Conservation (phyloP, 2,888 invertebrate genomes). For the Agrochola circellaris region DNA sequence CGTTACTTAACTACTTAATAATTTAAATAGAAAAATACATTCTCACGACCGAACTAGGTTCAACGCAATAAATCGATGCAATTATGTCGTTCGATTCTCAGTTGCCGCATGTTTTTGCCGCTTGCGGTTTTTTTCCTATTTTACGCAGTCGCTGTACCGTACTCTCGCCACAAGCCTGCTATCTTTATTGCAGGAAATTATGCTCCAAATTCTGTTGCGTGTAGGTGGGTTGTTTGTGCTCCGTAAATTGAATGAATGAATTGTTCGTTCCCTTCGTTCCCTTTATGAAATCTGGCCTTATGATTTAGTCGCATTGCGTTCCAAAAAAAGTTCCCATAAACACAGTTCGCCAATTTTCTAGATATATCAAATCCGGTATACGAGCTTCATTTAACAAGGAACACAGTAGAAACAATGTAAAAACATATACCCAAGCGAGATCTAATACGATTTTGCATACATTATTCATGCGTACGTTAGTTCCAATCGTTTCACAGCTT, state of each 20-base stretch:
- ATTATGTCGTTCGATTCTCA: conserved; percentile 66
- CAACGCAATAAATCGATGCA: conserved; percentile 66
- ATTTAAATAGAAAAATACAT: conserved; percentile 69
- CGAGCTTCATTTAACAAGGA: conserved; percentile 56
- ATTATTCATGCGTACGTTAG: conserved; percentile 65
- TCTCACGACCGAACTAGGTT: conserved; percentile 70
- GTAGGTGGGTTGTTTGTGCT: conserved; percentile 48
- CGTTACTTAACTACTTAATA: conserved; percentile 69
- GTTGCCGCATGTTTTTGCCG: conserved; percentile 51
- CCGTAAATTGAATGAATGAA: conserved; percentile 41
- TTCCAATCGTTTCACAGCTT: conserved; percentile 70
- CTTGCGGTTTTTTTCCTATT: conserved; percentile 55
- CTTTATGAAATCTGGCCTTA: not conserved
- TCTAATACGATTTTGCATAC: conserved; percentile 61
- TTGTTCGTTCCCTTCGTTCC: conserved; percentile 32
- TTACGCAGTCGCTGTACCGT: conserved; percentile 51
- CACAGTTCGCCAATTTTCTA: not conserved
- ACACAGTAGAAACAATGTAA: conserved; percentile 52
- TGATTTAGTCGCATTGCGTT: not conserved
- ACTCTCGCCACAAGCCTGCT: conserved; percentile 59
- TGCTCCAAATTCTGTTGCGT: conserved; percentile 64
- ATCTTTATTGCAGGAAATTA: conserved; percentile 67
- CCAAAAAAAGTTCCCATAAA: not conserved
- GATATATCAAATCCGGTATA: conserved; percentile 27
- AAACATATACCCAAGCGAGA: conserved; percentile 55